Percentiles rank a stretch among this genome's conserved stretches.
phyloP scores from a whole-genome alignment of 2,113 vertebrate genomes.

The Petaurus breviceps region DNA sequence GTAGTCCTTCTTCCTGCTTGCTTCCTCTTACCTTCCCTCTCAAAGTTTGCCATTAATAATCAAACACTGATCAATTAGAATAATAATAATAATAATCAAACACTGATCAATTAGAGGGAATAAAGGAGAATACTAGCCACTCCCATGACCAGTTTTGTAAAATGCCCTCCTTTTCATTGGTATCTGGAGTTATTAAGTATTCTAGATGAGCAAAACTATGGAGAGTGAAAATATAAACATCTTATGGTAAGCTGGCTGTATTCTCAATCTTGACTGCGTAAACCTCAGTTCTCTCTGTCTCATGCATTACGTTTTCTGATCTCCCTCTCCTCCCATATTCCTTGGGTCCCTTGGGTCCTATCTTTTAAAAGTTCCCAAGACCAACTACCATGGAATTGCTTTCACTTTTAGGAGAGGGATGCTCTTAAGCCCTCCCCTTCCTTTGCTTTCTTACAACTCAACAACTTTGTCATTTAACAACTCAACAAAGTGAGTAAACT shows the following conservation, averaged over 20 bases:
- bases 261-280: background rate
- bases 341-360: background rate
- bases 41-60: background rate
- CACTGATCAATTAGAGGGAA: background rate
- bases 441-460: background rate
- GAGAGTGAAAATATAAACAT: background rate
- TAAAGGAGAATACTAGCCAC: background rate
- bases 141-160: background rate
- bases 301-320: background rate
- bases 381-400: background rate
- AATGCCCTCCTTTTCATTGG: background rate
- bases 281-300: background rate
- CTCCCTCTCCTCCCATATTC: background rate
- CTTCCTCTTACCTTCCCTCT: background rate
- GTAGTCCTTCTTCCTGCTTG: background rate
- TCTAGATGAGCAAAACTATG: background rate
- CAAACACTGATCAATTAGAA: too few species aligned
- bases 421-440: background rate
- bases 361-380: background rate
- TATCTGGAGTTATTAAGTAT: background rate
- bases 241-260: background rate
- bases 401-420: background rate
- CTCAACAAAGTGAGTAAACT: background rate
- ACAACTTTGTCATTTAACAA: background rate
- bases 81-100: too few species aligned